phyloP scores from a whole-genome alignment of 1,140 invertebrate species.

The Drosophila trapezifrons region DNA sequence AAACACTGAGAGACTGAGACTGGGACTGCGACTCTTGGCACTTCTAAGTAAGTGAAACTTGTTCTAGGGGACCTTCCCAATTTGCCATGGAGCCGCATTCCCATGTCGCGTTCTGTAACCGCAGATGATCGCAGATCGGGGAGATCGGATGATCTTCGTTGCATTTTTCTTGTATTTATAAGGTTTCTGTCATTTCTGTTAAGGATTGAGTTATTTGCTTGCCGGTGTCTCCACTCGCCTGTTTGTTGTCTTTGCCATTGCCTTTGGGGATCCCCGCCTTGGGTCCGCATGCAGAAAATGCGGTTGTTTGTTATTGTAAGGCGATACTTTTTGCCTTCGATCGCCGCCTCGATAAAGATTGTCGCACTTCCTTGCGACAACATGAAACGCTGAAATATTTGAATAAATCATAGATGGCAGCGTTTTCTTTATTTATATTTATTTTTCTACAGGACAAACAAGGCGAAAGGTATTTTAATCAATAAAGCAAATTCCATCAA shows the following conservation, averaged over 20 bases:
- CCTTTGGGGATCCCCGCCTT: slow-evolving; percentile 59
- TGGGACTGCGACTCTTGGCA: slow-evolving; percentile 14
- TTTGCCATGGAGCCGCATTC: slow-evolving; percentile 71
- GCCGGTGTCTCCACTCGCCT: slow-evolving; percentile 8
- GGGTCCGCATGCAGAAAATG: slow-evolving; percentile 66
- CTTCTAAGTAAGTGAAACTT: slow-evolving; percentile 74
- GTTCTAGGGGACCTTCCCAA: slow-evolving; percentile 59
- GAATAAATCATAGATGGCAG: slow-evolving; percentile 60
- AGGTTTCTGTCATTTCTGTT: slow-evolving; percentile 81
- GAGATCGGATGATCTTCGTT: slow-evolving; percentile 66
- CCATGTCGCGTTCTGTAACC: slow-evolving; percentile 72
- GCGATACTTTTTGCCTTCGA: slow-evolving; percentile 62
- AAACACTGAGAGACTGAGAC: slow-evolving; percentile 24
- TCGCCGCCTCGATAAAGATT: slow-evolving; percentile 46
- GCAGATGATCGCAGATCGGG: slow-evolving; percentile 65
- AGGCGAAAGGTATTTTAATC: slow-evolving; percentile 12
- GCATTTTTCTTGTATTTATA: slow-evolving; percentile 75
- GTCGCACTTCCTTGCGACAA: slow-evolving; percentile 34
- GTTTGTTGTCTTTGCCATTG: slow-evolving; percentile 8
- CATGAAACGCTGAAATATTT: slow-evolving; percentile 69
- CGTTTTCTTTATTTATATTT: slow-evolving; percentile 7
- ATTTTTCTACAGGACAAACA: background rate
- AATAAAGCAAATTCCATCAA: slow-evolving; percentile 12
- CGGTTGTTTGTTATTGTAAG: slow-evolving; percentile 67
- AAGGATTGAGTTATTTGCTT: slow-evolving; percentile 80